A percentile compares a stretch with the other conserved stretches of the same genome.
Evolutionary conservation across 2,113 vertebrate genomes (phyloP).

Genomic region (Anoura caudifer): DNA sequence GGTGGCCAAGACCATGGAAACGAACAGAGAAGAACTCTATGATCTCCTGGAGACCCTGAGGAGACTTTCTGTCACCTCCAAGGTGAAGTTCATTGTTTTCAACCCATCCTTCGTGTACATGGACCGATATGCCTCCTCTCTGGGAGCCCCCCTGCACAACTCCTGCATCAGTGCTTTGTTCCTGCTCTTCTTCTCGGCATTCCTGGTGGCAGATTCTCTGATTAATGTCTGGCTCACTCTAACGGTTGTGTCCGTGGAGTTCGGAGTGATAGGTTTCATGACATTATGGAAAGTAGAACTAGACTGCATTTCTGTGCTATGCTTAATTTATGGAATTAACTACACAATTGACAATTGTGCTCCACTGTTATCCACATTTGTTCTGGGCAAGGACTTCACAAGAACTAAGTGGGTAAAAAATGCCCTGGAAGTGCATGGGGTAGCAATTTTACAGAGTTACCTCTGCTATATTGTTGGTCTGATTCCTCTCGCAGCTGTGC

Average conservation of each 20-base stretch:
- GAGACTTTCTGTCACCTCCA: slow-evolving; percentile 95
- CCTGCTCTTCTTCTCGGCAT: slow-evolving; percentile 96
- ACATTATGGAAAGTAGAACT: slow-evolving; percentile 98
- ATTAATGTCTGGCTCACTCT: slow-evolving; percentile 96
- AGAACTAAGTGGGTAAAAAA: slow-evolving; percentile 98
- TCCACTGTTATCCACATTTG: slow-evolving; percentile 96
- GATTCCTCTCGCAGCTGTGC: slow-evolving; percentile 94
- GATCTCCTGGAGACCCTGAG: slow-evolving; percentile 96
- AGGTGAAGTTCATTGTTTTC: slow-evolving; percentile 98
- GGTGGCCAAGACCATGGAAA: slow-evolving; percentile 98
- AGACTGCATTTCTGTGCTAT: slow-evolving; percentile 97
- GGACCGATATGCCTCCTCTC: slow-evolving; percentile 97
- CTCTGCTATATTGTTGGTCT: slow-evolving; percentile 95
- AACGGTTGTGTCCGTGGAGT: slow-evolving; percentile 95
- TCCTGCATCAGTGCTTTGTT: slow-evolving; percentile 98
- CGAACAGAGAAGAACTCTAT: slow-evolving; percentile 98
- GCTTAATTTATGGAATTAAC: slow-evolving; percentile 96
- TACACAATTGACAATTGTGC: slow-evolving; percentile 96
- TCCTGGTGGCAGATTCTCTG: slow-evolving; percentile 94
- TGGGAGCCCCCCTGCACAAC: slow-evolving; percentile 96
- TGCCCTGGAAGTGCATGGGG: slow-evolving; percentile 95
- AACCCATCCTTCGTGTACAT: slow-evolving; percentile 99
- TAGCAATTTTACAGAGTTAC: slow-evolving; percentile 97
- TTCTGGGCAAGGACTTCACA: slow-evolving; percentile 94
- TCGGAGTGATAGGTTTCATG: slow-evolving; percentile 98